These are phyloP conservation scores for Matsumurasca onukii DNA, from an alignment of 1,140 invertebrate genomes.

Conservation along the genomic window DNA sequence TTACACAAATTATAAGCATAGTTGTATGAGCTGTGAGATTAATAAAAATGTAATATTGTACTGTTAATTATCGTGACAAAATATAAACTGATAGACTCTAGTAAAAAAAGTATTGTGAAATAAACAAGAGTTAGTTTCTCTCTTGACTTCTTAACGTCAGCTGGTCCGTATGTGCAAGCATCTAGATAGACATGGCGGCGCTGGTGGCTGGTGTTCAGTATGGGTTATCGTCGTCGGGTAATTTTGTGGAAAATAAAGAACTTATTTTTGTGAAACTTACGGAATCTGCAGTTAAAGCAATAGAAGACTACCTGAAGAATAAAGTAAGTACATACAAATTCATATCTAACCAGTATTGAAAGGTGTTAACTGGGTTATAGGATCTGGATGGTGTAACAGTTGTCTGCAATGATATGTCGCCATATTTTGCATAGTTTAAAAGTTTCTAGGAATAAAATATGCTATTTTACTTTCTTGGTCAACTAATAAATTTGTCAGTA, in stretches of 20 bases:
- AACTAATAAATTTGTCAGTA: background rate
- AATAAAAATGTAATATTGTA: too few species aligned
- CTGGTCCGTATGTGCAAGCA: slow-evolving; percentile 46
- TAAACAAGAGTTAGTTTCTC: slow-evolving; percentile 28
- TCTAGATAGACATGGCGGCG: slow-evolving; percentile 81
- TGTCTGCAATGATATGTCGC: slow-evolving; percentile 40
- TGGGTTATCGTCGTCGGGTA: slow-evolving; percentile 88
- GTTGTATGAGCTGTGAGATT: too few species aligned
- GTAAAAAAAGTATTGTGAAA: background rate
- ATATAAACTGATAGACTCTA: background rate
- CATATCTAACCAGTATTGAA: background rate
- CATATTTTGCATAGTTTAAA: slow-evolving; percentile 39
- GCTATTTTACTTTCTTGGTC: slow-evolving; percentile 13
- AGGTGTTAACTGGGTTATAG: slow-evolving; percentile 20
- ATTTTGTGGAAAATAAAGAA: slow-evolving; percentile 83
- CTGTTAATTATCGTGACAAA: too few species aligned
- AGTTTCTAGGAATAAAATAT: slow-evolving; percentile 3
- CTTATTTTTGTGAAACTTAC: slow-evolving; percentile 93
- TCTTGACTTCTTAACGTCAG: slow-evolving; percentile 40
- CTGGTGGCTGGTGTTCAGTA: slow-evolving; percentile 92
- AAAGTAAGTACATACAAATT: slow-evolving; percentile 63
- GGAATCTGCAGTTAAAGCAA: slow-evolving; percentile 87
- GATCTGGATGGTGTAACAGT: slow-evolving; percentile 38
- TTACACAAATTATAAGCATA: background rate
- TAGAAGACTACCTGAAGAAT: slow-evolving; percentile 85